Conservation (phyloP, 2,113 vertebrate genomes). For the Peucedramus taeniatus region DNA sequence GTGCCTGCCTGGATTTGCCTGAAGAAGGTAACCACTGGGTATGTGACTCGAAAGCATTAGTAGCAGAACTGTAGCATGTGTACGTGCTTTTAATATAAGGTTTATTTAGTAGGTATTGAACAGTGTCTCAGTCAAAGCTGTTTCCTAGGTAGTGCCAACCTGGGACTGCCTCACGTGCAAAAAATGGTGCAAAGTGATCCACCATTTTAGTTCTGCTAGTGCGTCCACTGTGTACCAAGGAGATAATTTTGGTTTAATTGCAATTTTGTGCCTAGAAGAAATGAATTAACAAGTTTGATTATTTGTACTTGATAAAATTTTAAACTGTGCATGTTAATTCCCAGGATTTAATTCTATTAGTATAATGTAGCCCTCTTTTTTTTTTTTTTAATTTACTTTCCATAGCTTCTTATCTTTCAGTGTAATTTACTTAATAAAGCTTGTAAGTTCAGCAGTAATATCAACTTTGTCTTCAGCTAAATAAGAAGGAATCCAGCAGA, state of each 20-base stretch:
- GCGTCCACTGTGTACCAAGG: not conserved
- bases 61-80: not conserved
- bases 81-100: not conserved
- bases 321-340: not conserved
- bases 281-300: not conserved
- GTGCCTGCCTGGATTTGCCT: not conserved
- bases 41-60: not conserved
- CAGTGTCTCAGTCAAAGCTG: not conserved
- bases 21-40: not conserved
- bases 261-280: not conserved
- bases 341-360: constrained; percentile 19
- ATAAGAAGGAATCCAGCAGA: not conserved
- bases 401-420: not conserved
- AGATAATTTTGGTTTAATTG: not conserved
- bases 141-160: not conserved
- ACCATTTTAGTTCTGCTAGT: not conserved
- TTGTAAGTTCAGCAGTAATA: not conserved
- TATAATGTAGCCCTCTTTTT: not conserved
- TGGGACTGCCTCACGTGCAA: not conserved
- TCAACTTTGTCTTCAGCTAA: not conserved
- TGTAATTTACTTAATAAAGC: constrained; percentile 28
- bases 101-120: not conserved
- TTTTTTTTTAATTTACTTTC: not conserved
- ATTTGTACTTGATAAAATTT: constrained; percentile 4
- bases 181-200: not conserved